These are phyloP conservation scores for Mastomys coucha DNA, from an alignment of 2,113 vertebrate genomes.

Conservation along the genomic window DNA sequence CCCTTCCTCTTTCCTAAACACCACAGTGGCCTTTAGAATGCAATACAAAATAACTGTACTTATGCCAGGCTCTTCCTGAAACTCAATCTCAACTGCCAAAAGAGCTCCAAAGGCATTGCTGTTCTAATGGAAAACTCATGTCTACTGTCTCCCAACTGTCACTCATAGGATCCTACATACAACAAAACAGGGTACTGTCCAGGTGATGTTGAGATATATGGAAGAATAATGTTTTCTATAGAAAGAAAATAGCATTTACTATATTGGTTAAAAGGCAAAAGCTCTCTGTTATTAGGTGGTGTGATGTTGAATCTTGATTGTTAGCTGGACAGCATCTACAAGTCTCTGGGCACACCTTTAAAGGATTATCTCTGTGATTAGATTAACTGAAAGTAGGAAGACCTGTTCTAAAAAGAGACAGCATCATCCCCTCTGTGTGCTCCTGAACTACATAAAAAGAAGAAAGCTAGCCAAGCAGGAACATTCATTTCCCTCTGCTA, in stretches of 20 bases:
- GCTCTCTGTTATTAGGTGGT: neutral
- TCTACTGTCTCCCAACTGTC: neutral
- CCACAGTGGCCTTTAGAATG: neutral
- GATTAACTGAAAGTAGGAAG: neutral
- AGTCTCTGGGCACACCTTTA: neutral
- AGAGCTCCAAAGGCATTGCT: neutral
- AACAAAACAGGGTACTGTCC: neutral
- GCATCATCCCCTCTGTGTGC: neutral
- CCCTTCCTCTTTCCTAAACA: neutral
- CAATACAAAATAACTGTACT: neutral
- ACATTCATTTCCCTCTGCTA: neutral
- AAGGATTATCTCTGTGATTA: neutral
- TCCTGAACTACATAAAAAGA: neutral
- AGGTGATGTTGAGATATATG: neutral
- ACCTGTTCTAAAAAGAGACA: neutral
- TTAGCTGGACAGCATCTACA: neutral
- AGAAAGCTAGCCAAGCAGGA: neutral
- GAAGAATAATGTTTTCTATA: neutral
- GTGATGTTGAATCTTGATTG: neutral
- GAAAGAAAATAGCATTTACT: neutral
- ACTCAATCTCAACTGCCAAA: neutral
- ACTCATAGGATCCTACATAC: neutral
- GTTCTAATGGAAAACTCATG: neutral
- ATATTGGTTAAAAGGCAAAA: constrained; percentile 29
- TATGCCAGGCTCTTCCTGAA: neutral